Conservation (phyloP, 2,113 vertebrate species). For the Alouatta palliata region DNA sequence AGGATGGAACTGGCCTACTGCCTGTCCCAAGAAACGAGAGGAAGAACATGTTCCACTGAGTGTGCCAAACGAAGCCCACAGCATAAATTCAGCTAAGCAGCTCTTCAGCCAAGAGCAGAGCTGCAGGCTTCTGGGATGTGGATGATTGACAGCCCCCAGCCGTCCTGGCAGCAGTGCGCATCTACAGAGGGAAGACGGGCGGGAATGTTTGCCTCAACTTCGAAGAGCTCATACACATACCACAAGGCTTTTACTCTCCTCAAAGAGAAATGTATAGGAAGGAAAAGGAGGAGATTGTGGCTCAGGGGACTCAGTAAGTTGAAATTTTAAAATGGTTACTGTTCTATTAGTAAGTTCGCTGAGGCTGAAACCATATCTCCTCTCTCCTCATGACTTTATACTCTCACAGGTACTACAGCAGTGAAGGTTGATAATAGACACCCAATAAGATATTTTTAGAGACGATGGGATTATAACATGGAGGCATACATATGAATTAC, state of each 20-base stretch:
- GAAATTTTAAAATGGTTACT: not conserved
- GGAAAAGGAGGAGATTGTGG: not conserved
- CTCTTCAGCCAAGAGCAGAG: not conserved
- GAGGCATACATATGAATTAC: not conserved
- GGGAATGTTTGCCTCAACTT: not conserved
- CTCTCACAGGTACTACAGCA: not conserved
- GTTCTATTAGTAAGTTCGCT: not conserved
- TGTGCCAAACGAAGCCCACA: not conserved
- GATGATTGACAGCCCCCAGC: not conserved
- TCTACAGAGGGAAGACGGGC: not conserved
- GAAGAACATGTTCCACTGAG: not conserved
- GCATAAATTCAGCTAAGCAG: not conserved
- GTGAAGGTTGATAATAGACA: not conserved
- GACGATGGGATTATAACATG: not conserved
- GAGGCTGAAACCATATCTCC: not conserved
- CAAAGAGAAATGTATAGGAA: not conserved
- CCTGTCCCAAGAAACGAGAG: not conserved
- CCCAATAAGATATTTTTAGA: not conserved
- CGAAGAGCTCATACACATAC: not conserved
- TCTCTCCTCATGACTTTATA: not conserved
- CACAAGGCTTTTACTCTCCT: not conserved
- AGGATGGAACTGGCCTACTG: not conserved
- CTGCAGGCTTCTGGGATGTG: not conserved
- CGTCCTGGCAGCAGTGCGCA: fast-evolving
- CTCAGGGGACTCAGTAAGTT: not conserved